Evolutionary conservation across 2,797 vertebrate species (phyloP).

Genomic region (Chelon labrosus): DNA sequence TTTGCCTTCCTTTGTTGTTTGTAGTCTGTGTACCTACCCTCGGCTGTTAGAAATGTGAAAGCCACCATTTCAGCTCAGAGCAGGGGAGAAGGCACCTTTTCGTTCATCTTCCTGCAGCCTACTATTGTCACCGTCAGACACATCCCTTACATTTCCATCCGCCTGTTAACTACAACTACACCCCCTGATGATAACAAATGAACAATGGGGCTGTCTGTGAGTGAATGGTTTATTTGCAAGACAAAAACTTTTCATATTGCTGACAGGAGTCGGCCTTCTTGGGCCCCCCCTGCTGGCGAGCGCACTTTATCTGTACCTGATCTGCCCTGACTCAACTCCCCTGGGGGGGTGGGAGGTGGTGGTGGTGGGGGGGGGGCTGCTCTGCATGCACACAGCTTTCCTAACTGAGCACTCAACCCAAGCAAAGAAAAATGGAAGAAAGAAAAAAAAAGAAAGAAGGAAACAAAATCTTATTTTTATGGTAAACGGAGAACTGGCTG

Average conservation of each 20-base stretch:
- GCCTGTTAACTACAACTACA: slow-evolving; percentile 65
- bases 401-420: slow-evolving; percentile 69
- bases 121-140: slow-evolving; percentile 33
- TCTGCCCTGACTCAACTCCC: slow-evolving; percentile 42
- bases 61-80: slow-evolving; percentile 31
- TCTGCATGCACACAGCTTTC: slow-evolving; percentile 65
- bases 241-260: slow-evolving; percentile 71
- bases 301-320: slow-evolving; percentile 47
- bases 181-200: slow-evolving; percentile 65
- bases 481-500: slow-evolving; percentile 80
- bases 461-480: slow-evolving; percentile 81
- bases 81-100: slow-evolving; percentile 11
- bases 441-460: slow-evolving; percentile 29
- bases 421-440: slow-evolving; percentile 22
- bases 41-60: neutral
- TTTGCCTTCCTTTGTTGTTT: slow-evolving; percentile 35
- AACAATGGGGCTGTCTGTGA: slow-evolving; percentile 67
- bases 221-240: slow-evolving; percentile 74
- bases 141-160: slow-evolving; percentile 53
- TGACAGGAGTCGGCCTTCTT: slow-evolving; percentile 40
- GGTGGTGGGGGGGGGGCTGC: slow-evolving; percentile 14
- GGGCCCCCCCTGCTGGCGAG: slow-evolving; percentile 52
- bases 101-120: slow-evolving; percentile 19
- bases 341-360: neutral
- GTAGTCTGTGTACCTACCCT: slow-evolving; percentile 20